Base-by-base conservation (phyloP, 2,113 vertebrate species). In the Callaeas wilsoni region DNA sequence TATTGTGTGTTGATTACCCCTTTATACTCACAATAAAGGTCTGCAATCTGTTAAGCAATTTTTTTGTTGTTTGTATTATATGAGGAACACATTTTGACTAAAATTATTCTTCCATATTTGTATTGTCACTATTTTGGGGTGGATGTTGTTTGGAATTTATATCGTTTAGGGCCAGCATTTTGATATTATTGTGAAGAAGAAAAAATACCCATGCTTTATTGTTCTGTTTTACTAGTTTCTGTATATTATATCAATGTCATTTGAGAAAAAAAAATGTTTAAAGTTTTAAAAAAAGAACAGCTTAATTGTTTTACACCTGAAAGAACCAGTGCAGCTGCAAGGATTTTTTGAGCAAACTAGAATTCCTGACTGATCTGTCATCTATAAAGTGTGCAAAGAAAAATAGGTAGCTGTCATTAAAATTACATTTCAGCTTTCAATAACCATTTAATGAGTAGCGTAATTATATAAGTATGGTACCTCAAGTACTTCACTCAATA, bases 341-440 rank as follows among this genome's bases (percentile, higher is more conserved):
- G 90, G 91, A 90, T 97, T 95, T 95, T 96, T 93, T 90, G 81
- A 96, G 91, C 94, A 84, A 97, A 93, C 80, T 70, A 94, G 69
- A 90, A 94, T 97, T 97, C 94, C 95, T 97, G 92, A 96, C 92
- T 97, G 93, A 97, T 97, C 96, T 98, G 95, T 98, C 97, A 98
- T 94, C 95, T 97, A 92, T 96, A 96, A 98, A 97, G 94, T 98
- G 95, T 97, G 95, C 95, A 96, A 97, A 97, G 97, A 97, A 97
- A 97, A 97, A 98, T 97, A 97, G 97, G 95, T 98, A 96, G 96
- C 96, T 97, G 89, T 97, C 97, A 97, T 98, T 98, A 97, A 98
- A 98, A 98, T 97, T 97, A 96, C 96, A 98, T 96, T 97, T 98
- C 91, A 96, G 95, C 97, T 97, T 98, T 98, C 97, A 97, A 94